Evolutionary conservation across 2,113 vertebrate genomes (phyloP).

Genomic region (Sprattus sprattus): DNA sequence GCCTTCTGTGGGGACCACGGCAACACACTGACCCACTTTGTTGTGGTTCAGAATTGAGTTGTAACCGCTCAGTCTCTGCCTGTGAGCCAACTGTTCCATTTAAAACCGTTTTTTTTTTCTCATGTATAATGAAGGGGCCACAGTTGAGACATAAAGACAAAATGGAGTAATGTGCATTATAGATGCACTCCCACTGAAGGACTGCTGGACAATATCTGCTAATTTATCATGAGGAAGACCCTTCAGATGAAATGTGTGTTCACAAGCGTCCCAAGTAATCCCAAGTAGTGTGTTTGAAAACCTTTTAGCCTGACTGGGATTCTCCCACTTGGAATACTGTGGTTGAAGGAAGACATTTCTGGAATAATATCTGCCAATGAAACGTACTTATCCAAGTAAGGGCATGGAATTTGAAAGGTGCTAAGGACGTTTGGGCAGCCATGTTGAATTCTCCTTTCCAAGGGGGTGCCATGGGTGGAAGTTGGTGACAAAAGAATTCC

Average conservation of each 20-base stretch:
- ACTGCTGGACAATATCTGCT: not conserved
- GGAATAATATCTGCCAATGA: not conserved
- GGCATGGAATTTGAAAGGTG: not conserved
- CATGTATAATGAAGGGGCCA: not conserved
- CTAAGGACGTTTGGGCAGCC: not conserved
- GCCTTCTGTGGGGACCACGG: slow-evolving; percentile 19
- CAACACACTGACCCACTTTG: slow-evolving; percentile 50
- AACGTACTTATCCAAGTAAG: not conserved
- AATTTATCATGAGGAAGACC: not conserved
- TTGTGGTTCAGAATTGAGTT: slow-evolving; percentile 18
- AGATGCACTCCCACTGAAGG: not conserved
- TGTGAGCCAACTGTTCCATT: not conserved
- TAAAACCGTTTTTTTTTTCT: not conserved
- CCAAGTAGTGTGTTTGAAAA: not conserved
- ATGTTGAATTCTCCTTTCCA: not conserved
- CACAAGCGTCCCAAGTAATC: not conserved
- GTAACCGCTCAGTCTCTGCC: not conserved
- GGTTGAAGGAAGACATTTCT: not conserved
- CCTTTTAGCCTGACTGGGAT: not conserved
- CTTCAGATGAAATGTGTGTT: not conserved
- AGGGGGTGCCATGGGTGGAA: not conserved
- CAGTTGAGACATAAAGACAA: not conserved
- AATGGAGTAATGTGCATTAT: not conserved
- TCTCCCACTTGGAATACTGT: not conserved
- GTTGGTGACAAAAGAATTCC: not conserved